A percentile compares a stretch with the other conserved stretches of the same genome.
These are phyloP conservation scores for Mionectes macconnelli DNA, from an alignment of 2,113 vertebrate genomes.

Conservation along the genomic window DNA sequence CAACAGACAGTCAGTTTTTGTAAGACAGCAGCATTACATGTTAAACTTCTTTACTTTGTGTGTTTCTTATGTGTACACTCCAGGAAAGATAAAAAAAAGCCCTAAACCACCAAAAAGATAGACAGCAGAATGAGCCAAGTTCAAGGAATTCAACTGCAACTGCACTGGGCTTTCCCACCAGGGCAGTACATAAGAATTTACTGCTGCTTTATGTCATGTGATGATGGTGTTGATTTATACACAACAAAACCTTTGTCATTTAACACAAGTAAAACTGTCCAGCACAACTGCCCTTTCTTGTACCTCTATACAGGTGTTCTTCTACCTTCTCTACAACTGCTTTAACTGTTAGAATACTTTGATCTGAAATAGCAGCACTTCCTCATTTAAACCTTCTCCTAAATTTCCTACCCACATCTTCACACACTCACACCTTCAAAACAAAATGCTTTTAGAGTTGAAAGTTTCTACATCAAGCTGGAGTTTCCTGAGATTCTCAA, in stretches of 20 bases:
- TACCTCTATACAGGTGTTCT: not conserved
- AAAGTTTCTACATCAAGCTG: not conserved
- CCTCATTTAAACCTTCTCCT: not conserved
- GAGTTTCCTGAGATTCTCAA: not conserved
- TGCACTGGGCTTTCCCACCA: not conserved
- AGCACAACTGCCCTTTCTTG: not conserved
- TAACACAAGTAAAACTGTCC: not conserved
- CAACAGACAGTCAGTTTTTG: not conserved
- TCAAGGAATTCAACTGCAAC: not conserved
- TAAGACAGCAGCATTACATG: not conserved
- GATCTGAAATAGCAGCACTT: not conserved
- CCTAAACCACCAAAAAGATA: not conserved
- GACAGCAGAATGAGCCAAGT: not conserved
- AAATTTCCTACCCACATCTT: not conserved
- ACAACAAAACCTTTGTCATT: not conserved
- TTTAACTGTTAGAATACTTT: not conserved
- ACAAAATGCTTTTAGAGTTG: fast-evolving
- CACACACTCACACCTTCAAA: not conserved
- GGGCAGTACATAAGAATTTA: not conserved
- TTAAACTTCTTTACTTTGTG: not conserved
- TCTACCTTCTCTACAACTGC: not conserved
- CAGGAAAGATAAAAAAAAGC: not conserved
- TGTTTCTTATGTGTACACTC: not conserved
- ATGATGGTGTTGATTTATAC: not conserved
- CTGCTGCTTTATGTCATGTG: not conserved